phyloP scores from a whole-genome alignment of 2,888 invertebrate species.

The Lasioglossum vierecki region DNA sequence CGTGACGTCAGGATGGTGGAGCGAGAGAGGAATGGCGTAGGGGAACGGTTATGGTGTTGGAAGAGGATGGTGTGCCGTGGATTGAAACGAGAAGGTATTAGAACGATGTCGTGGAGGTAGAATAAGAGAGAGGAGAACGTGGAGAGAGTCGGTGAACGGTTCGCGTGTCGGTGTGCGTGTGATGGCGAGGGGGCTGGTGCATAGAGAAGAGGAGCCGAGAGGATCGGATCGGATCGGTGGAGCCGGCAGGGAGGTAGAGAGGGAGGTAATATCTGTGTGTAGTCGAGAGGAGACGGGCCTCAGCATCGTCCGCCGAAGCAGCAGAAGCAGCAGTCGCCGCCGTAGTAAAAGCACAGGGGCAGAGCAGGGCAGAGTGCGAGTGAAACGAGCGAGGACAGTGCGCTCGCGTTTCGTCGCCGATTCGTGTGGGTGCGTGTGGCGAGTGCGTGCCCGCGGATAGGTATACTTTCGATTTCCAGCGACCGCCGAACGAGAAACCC shows the following conservation, averaged over 20 bases:
- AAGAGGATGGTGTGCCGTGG: slow-evolving; percentile 9
- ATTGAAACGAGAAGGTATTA: not conserved
- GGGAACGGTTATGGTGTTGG: not conserved
- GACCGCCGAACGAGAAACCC: slow-evolving; percentile 27
- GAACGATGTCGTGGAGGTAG: not conserved
- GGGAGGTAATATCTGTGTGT: slow-evolving; percentile 37
- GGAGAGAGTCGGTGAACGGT: slow-evolving; percentile 13
- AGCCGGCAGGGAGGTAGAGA: slow-evolving; percentile 32
- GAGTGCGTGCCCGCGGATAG: slow-evolving; percentile 48
- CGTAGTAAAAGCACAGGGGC: slow-evolving; percentile 1
- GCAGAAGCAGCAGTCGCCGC: not conserved
- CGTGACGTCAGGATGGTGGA: slow-evolving; percentile 65
- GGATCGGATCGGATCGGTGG: not conserved
- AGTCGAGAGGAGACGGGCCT: slow-evolving; percentile 7
- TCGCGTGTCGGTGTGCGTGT: not conserved
- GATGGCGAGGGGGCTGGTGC: slow-evolving; percentile 31
- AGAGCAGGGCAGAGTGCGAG: slow-evolving; percentile 49
- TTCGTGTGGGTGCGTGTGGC: slow-evolving; percentile 45
- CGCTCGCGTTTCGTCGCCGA: slow-evolving; percentile 66
- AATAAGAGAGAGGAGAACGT: not conserved
- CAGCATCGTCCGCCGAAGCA: not conserved
- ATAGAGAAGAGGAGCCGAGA: slow-evolving; percentile 15
- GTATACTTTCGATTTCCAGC: slow-evolving; percentile 63
- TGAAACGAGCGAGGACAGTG: slow-evolving; percentile 51
- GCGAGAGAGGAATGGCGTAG: slow-evolving; percentile 38